Conservation (phyloP, 2,888 invertebrate genomes). For the Drosophila tanythrix region DNA sequence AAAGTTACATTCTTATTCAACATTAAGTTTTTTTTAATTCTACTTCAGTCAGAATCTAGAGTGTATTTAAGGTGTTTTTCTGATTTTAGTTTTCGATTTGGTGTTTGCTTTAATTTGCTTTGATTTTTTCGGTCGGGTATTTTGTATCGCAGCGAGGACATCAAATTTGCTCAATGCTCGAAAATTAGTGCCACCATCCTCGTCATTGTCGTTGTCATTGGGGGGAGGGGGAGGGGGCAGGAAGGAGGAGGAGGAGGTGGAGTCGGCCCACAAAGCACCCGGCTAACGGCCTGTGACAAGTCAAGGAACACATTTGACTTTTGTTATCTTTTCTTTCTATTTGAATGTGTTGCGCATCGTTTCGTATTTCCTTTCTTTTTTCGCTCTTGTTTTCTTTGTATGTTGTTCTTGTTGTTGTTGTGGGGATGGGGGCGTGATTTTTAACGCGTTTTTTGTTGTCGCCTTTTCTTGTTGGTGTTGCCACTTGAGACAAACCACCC, state of each 20-base stretch:
- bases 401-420: constrained; percentile 9
- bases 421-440: constrained; percentile 50
- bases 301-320: constrained; percentile 62
- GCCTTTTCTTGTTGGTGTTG: constrained; percentile 27
- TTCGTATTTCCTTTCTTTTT: constrained; percentile 49
- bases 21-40: neutral
- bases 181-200: constrained; percentile 57
- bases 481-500: constrained; percentile 3
- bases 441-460: constrained; percentile 45
- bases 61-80: neutral
- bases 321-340: constrained; percentile 61
- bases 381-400: neutral
- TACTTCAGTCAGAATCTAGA: neutral
- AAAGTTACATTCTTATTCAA: neutral
- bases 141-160: constrained; percentile 31
- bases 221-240: too few species aligned
- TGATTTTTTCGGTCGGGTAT: constrained; percentile 7
- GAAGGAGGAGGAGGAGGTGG: neutral
- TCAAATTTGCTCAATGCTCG: constrained; percentile 52
- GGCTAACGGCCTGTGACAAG: constrained; percentile 30
- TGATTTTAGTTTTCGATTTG: constrained; percentile 11
- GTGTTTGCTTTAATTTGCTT: neutral
- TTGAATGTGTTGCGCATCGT: constrained; percentile 78
- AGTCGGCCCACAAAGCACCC: neutral
- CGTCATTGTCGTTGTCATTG: constrained; percentile 48